phyloP scores from a whole-genome alignment of 1,140 invertebrate species.

The Macrocentrus cingulum region DNA sequence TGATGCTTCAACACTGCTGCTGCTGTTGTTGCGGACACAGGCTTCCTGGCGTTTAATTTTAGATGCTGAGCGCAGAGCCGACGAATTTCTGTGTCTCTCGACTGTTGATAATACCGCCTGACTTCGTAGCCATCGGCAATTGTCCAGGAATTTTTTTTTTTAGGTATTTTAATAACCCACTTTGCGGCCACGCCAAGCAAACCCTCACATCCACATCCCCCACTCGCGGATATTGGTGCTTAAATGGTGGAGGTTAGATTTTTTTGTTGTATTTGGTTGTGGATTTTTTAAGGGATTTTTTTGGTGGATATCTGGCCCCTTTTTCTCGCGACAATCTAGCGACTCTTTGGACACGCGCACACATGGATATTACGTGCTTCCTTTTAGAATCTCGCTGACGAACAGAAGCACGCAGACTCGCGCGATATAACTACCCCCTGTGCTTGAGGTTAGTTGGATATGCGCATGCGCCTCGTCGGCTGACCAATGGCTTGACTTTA shows the following conservation, averaged over 20 bases:
- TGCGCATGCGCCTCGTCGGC: constrained; percentile 28
- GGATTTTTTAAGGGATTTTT: too few species aligned
- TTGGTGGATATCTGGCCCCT: too few species aligned
- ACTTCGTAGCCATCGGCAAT: constrained; percentile 24
- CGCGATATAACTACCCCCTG: background rate
- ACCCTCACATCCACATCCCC: background rate
- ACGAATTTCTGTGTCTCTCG: background rate
- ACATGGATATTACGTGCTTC: background rate
- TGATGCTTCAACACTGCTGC: background rate
- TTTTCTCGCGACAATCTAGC: background rate
- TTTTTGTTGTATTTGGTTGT: too few species aligned
- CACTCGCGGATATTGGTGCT: too few species aligned
- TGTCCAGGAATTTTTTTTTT: background rate
- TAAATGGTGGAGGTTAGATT: too few species aligned
- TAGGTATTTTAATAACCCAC: background rate
- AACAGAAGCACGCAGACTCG: constrained; percentile 11
- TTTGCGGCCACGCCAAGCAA: too few species aligned
- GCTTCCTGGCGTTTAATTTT: constrained; percentile 23
- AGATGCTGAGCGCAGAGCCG: constrained; percentile 9
- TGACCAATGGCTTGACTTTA: constrained; percentile 23
- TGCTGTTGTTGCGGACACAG: background rate
- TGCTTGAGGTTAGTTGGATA: background rate
- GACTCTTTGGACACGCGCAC: constrained; percentile 8
- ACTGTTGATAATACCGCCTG: constrained; percentile 11
- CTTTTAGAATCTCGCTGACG: constrained; percentile 7